Conservation (phyloP, 2,797 vertebrate genomes). For the Leuciscus waleckii region DNA sequence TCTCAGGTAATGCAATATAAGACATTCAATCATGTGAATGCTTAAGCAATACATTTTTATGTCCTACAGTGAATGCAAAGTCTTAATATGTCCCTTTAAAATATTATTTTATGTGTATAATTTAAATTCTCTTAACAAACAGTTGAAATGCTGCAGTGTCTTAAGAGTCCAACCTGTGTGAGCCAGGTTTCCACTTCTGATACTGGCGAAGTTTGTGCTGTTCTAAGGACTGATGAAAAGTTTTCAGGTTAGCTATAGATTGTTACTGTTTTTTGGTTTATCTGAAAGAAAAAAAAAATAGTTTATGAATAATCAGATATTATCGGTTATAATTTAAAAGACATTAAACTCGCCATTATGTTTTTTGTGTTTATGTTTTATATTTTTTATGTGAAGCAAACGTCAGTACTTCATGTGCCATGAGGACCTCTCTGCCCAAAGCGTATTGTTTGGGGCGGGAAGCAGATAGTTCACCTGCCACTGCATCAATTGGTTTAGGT, state of each 20-base stretch:
- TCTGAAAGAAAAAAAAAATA: no score
- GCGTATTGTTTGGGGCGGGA: background rate
- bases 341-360: background rate
- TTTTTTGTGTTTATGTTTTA: background rate
- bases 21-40: background rate
- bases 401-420: background rate
- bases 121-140: background rate
- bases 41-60: background rate
- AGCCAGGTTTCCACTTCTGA: background rate
- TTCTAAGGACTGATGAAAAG: background rate
- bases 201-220: background rate
- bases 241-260: background rate
- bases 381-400: background rate
- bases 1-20: constrained; percentile 26
- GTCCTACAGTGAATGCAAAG: background rate
- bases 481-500: background rate
- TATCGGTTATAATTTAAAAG: background rate
- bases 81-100: background rate
- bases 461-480: background rate
- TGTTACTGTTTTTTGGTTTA: no score
- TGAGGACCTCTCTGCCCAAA: background rate
- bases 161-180: background rate
- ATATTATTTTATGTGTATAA: background rate
- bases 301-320: no score
- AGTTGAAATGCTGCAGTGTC: constrained; percentile 34